Conservation (phyloP, 2,888 invertebrate genomes). For the Beris chalybata region DNA sequence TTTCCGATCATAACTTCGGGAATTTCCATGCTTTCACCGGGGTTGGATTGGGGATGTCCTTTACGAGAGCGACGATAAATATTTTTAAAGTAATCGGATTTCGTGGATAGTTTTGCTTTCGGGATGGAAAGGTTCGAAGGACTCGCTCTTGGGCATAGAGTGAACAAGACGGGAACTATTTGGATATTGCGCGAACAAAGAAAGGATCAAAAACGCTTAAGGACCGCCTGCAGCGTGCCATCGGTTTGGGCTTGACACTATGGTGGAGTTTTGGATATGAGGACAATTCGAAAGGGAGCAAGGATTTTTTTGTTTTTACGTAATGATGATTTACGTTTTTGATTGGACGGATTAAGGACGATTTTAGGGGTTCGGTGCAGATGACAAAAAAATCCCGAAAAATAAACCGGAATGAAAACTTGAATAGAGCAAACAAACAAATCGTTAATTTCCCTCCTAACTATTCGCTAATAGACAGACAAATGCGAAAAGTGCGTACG, state of each 20-base stretch:
- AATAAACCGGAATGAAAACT: neutral
- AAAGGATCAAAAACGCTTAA: slow-evolving; percentile 14
- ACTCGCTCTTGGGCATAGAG: neutral
- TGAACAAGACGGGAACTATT: neutral
- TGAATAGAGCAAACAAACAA: slow-evolving; percentile 37
- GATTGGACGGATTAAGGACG: too few species aligned
- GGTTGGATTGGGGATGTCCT: slow-evolving; percentile 1
- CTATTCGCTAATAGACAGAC: slow-evolving; percentile 34
- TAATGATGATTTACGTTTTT: neutral
- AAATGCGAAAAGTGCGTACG: slow-evolving; percentile 24
- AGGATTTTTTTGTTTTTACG: neutral
- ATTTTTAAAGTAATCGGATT: slow-evolving; percentile 32
- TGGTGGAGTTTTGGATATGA: neutral
- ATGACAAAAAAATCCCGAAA: neutral
- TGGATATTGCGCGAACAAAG: neutral
- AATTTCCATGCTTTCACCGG: slow-evolving; percentile 6
- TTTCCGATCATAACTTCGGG: slow-evolving; percentile 18
- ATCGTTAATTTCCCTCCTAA: slow-evolving; percentile 37
- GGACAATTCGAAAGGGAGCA: neutral
- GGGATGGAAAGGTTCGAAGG: neutral
- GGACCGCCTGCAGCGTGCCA: slow-evolving; percentile 12
- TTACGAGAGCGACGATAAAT: slow-evolving; percentile 20
- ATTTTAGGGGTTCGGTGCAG: too few species aligned
- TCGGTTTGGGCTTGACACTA: neutral
- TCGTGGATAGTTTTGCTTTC: slow-evolving; percentile 14